Percentiles rank a stretch among this genome's conserved stretches.
These are phyloP conservation scores for Pseudeuparius sepicola DNA, from an alignment of 2,888 invertebrate species.

Conservation along the genomic window DNA sequence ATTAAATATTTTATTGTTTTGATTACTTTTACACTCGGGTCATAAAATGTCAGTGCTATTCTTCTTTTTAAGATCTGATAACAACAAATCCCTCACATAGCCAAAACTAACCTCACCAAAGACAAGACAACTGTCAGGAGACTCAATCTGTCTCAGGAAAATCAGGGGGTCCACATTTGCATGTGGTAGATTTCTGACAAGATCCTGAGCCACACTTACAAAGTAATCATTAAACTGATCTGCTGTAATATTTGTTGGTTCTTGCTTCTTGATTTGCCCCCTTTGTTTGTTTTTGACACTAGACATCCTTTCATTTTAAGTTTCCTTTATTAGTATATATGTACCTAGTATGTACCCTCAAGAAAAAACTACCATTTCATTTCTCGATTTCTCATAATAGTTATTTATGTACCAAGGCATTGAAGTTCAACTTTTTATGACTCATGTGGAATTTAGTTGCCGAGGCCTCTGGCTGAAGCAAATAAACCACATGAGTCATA, in stretches of 20 bases:
- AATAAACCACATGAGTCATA: too few species aligned
- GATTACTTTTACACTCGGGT: conserved; percentile 1
- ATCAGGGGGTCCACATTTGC: not conserved
- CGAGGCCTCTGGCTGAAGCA: too few species aligned
- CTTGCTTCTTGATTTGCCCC: conserved; percentile 5
- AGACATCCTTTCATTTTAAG: too few species aligned
- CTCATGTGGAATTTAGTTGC: too few species aligned
- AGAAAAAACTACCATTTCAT: too few species aligned
- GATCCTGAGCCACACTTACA: conserved; percentile 4
- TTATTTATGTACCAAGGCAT: too few species aligned
- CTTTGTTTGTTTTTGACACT: too few species aligned
- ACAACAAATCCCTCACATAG: not conserved
- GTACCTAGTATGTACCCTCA: too few species aligned
- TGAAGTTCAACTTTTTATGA: too few species aligned
- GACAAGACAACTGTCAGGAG: not conserved
- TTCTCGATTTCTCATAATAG: too few species aligned
- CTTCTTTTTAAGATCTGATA: conserved; percentile 2
- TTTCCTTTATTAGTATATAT: too few species aligned
- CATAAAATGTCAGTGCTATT: conserved; percentile 5
- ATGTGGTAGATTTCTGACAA: not conserved
- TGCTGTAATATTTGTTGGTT: conserved; percentile 7
- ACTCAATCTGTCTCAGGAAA: conserved; percentile 2
- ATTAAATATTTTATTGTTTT: not conserved
- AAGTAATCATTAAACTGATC: conserved; percentile 5
- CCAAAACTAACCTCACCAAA: conserved; percentile 4